A percentile compares a stretch with the other conserved stretches of the same genome.
Evolutionary conservation across 35 echinoderm and acorn worm species (phyloP).

Genomic region (Apostichopus californicus): DNA sequence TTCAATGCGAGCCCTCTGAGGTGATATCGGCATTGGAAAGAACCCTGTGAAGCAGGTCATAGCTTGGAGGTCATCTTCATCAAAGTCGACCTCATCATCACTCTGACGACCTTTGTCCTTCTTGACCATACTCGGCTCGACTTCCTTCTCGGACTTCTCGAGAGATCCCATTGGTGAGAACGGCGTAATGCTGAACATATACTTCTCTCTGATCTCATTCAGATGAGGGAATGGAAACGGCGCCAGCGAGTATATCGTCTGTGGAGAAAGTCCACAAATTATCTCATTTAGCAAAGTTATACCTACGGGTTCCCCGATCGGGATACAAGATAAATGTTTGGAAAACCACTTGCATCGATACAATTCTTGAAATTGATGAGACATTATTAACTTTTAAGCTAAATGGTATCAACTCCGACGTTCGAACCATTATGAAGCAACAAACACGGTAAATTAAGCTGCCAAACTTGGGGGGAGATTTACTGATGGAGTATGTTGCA

Average conservation of each 20-base stretch:
- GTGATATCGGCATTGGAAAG: conserved; percentile 73
- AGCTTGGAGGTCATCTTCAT: conserved; percentile 78
- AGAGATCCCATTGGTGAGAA: conserved; percentile 90
- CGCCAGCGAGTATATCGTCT: conserved; percentile 95
- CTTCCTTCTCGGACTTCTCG: conserved; percentile 70
- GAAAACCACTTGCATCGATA: no score
- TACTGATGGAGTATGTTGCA: no score
- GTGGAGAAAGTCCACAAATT: background rate
- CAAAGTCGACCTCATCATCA: conserved; percentile 89
- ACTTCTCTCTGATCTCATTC: conserved; percentile 98
- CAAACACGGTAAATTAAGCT: no score
- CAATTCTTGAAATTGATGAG: no score
- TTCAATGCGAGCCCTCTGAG: conserved; percentile 61
- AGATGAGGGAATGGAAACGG: conserved; percentile 97
- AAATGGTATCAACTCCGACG: no score
- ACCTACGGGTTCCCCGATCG: no score
- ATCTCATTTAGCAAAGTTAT: background rate
- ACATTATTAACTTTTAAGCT: no score
- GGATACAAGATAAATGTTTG: no score
- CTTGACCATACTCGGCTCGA: conserved; percentile 43
- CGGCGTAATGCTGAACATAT: conserved; percentile 99
- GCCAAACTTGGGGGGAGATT: no score
- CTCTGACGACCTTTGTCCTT: conserved; percentile 75
- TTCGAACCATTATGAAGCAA: no score
- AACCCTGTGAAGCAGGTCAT: conserved; percentile 93